These are phyloP conservation scores for Rhopilema esculentum DNA, from an alignment of 30 jellyfish, hydroid and myxozoan genomes.

Conservation along the genomic window DNA sequence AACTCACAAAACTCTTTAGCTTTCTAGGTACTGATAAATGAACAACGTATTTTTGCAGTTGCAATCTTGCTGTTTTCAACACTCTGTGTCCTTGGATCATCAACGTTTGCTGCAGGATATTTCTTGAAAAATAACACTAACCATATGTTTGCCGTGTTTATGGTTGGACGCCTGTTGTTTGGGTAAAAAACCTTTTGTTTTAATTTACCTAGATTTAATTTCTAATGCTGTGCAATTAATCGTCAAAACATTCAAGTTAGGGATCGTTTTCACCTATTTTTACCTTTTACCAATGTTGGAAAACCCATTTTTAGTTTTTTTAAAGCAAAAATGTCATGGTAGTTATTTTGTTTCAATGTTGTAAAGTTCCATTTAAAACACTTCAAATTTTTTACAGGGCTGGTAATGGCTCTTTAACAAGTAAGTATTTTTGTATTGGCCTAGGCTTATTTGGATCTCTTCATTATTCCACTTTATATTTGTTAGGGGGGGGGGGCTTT, in stretches of 20 bases:
- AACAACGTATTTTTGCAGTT: conserved; percentile 43
- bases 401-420: conserved; percentile 90
- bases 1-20: no score
- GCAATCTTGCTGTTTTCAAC: conserved; percentile 82
- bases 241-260: background rate
- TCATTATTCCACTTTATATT: no score
- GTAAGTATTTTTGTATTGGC: conserved; percentile 63
- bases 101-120: conserved; percentile 92
- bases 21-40: background rate
- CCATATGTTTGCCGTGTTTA: conserved; percentile 78
- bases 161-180: conserved; percentile 89
- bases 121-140: conserved; percentile 58
- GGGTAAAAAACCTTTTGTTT: conserved; percentile 88
- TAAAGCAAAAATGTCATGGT: no score
- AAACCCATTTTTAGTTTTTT: no score
- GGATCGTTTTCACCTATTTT: background rate
- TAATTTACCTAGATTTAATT: no score
- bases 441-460: no score
- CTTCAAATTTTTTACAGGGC: conserved; percentile 73
- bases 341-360: no score
- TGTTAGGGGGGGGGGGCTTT: no score
- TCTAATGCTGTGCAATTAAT: background rate
- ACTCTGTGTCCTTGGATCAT: conserved; percentile 86
- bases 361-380: background rate
- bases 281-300: background rate